Percentiles rank a stretch among this genome's conserved stretches.
These are phyloP conservation scores for Hippolais icterina DNA, from an alignment of 2,113 vertebrate species.

Conservation along the genomic window DNA sequence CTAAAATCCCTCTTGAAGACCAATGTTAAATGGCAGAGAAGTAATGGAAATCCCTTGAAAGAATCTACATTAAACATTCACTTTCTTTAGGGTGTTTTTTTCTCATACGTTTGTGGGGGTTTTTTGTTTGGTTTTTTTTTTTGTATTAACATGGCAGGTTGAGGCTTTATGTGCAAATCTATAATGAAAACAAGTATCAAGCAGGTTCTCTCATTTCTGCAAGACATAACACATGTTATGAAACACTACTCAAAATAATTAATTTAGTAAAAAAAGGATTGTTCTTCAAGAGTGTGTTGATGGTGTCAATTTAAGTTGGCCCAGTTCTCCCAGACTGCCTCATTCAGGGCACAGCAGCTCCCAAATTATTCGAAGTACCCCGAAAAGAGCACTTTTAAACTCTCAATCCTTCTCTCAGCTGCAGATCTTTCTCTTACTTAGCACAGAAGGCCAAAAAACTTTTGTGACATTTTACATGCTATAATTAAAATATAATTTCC, in stretches of 20 bases:
- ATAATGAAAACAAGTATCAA: neutral
- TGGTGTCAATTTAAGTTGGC: neutral
- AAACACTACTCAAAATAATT: neutral
- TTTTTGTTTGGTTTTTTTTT: neutral
- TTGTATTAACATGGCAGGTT: neutral
- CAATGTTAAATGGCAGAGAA: neutral
- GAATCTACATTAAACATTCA: neutral
- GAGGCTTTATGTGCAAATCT: neutral
- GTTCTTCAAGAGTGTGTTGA: accelerated
- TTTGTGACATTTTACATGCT: neutral
- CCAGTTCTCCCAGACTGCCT: neutral
- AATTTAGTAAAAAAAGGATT: neutral
- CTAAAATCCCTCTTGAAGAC: neutral
- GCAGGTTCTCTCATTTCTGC: neutral
- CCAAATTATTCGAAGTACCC: neutral
- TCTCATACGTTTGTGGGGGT: too few relatives aligned
- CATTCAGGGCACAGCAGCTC: neutral
- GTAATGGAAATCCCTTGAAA: neutral
- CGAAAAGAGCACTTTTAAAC: neutral
- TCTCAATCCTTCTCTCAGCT: neutral
- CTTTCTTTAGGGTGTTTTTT: neutral
- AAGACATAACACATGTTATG: neutral
- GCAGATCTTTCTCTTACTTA: neutral
- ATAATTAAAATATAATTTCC: constrained; percentile 14
- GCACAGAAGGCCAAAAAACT: neutral